Base-by-base conservation (phyloP, 2,797 vertebrate species). In the Echeneis naucrates region DNA sequence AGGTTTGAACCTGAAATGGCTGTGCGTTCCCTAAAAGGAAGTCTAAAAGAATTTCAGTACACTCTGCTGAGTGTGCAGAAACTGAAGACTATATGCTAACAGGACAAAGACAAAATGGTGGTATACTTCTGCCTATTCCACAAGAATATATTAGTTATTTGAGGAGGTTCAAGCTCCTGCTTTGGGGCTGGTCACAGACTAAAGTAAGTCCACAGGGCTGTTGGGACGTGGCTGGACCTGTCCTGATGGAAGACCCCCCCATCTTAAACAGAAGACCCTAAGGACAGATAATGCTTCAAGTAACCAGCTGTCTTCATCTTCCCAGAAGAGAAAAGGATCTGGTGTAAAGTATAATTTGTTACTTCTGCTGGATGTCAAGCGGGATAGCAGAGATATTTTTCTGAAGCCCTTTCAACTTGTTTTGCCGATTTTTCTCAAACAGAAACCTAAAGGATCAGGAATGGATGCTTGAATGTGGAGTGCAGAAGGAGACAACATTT, bases 151-250 rank as follows among this genome's bases (percentile, higher is more conserved):
- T 47, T 21, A 47, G 12, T 44, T 21, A 45, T 2, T 23, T 24
- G 21, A 61, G 21, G 37, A 13, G 23, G 24, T 61, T 54, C 1
- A 50, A 75, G 64, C 30, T 56, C 5, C 51, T 66, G 37, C 64
- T 78, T 53, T 68, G 40, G 75, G 67, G 72, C 81, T 62, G 48
- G 59, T 56, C 67, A 48, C 42, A 24, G 30, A n/a, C 66, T 78
- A 63, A 72, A 68, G 68, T 75, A 23, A 68, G 51, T 35, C 68
- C 26, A 9, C 53, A 50, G 65, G 69, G 58, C 4, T 30, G 30
- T 30, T 67, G 38, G 72, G 54, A 68, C 72, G 9, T 78, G 89
- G 69, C 87, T 51, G 67, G 78, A 88, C 84, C 60, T 84, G 91
- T 81, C 76, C 14, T 57, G 72, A 79, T 72, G 54, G 51, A 85